These are phyloP conservation scores for Himalopsyche japonica DNA, from an alignment of 2,888 invertebrate species.

Conservation along the genomic window DNA sequence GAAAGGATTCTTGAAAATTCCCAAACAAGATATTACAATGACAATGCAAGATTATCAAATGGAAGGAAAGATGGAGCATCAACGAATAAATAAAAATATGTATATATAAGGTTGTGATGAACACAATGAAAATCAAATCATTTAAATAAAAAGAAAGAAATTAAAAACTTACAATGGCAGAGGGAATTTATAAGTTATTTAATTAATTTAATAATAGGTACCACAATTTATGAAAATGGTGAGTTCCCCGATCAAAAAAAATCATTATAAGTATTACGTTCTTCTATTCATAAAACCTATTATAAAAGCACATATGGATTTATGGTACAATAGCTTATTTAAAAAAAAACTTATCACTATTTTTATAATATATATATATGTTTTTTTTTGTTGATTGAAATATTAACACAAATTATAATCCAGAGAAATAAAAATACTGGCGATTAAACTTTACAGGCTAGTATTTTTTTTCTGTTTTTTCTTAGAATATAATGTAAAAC, in stretches of 20 bases:
- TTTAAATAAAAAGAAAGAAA: neutral
- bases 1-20: neutral
- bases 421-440: slow-evolving; percentile 14
- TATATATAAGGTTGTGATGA: neutral
- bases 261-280: slow-evolving; percentile 4
- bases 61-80: neutral
- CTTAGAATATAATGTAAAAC: neutral
- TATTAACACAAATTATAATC: slow-evolving; percentile 10
- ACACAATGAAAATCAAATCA: neutral
- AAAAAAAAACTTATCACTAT: slow-evolving; percentile 10
- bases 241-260: neutral
- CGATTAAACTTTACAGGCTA: slow-evolving; percentile 14
- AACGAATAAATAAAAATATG: neutral
- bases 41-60: neutral
- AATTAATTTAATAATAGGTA: neutral
- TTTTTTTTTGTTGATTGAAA: neutral
- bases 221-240: neutral
- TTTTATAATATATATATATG: neutral
- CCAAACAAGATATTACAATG: neutral
- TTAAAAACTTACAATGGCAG: neutral
- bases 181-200: neutral
- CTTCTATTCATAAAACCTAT: neutral
- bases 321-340: slow-evolving; percentile 31
- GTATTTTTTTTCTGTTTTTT: neutral
- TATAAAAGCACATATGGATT: slow-evolving; percentile 17